A percentile compares a stretch with the other conserved stretches of the same genome.
These are phyloP conservation scores for Apostichopus parvimensis DNA, from an alignment of 35 echinoderm and acorn worm species.

Conservation along the genomic window DNA sequence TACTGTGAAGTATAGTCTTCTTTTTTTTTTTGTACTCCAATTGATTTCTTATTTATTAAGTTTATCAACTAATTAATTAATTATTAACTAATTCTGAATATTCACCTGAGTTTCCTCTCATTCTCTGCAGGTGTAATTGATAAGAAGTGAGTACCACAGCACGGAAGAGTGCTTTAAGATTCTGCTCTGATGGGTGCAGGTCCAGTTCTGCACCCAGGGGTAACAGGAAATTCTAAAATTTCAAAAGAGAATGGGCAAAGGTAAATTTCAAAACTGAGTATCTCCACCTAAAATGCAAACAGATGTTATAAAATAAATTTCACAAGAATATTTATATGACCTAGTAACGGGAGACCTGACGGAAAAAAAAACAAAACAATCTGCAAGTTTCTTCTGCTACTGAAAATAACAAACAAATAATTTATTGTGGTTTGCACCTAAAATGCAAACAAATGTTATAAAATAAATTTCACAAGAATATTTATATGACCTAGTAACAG, in stretches of 20 bases:
- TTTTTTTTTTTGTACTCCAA: background rate
- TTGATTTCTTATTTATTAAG: background rate
- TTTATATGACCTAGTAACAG: too few relatives aligned
- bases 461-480: too few relatives aligned
- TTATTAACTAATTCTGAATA: background rate
- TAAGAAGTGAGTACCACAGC: conserved; percentile 64
- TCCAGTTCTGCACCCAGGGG: conserved; percentile 57
- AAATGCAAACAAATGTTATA: too few relatives aligned
- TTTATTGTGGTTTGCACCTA: background rate
- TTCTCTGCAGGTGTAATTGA: conserved; percentile 62
- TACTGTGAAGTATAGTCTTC: background rate
- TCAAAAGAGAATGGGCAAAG: background rate
- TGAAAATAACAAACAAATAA: too few relatives aligned
- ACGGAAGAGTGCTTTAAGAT: conserved; percentile 45
- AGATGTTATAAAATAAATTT: too few relatives aligned
- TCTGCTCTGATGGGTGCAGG: conserved; percentile 63
- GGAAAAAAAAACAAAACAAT: too few relatives aligned
- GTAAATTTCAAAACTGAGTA: too few relatives aligned
- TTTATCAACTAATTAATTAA: too few relatives aligned
- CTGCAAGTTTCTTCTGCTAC: too few relatives aligned
- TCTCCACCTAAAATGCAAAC: too few relatives aligned
- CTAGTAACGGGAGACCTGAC: too few relatives aligned
- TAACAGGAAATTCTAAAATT: conserved; percentile 58
- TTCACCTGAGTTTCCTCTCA: conserved; percentile 41
- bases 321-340: too few relatives aligned